phyloP scores from a whole-genome alignment of 2,113 vertebrate species.

The Microtus oregoni region DNA sequence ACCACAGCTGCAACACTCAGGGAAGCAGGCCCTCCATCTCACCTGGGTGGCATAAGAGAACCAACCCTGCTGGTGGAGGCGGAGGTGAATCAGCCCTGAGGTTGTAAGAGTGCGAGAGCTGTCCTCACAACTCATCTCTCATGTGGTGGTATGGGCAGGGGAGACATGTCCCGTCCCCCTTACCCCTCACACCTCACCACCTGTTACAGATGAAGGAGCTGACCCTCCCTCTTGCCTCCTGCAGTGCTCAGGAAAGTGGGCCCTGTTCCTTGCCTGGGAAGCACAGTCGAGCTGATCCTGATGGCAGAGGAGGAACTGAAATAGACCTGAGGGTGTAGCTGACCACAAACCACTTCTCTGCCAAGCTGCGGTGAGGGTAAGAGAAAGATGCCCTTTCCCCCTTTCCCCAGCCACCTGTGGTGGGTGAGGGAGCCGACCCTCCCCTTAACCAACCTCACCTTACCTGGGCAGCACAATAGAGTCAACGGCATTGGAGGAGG shows the following conservation, averaged over 20 bases:
- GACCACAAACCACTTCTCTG: not conserved
- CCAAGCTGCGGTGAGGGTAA: not conserved
- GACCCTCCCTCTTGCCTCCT: not conserved
- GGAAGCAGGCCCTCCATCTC: not conserved
- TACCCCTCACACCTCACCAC: too few species aligned
- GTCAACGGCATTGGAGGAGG: rapidly evolving
- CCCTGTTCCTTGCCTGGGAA: not conserved
- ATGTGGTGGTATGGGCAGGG: too few species aligned
- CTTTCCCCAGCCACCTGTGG: not conserved
- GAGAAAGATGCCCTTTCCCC: not conserved
- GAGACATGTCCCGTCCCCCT: too few species aligned
- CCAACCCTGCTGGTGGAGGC: not conserved
- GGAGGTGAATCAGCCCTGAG: not conserved
- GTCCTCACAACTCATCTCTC: not conserved
- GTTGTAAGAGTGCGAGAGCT: not conserved
- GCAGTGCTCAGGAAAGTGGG: not conserved
- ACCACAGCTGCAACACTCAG: not conserved
- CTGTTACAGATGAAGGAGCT: too few species aligned
- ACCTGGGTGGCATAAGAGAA: not conserved
- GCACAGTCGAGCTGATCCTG: not conserved
- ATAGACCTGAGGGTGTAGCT: not conserved
- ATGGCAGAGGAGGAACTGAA: not conserved
- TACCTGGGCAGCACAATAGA: not conserved
- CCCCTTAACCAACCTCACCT: too few species aligned
- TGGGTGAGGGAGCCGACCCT: not conserved